These are phyloP conservation scores for Polypterus senegalus DNA, from an alignment of 2,113 vertebrate species.

Conservation along the genomic window DNA sequence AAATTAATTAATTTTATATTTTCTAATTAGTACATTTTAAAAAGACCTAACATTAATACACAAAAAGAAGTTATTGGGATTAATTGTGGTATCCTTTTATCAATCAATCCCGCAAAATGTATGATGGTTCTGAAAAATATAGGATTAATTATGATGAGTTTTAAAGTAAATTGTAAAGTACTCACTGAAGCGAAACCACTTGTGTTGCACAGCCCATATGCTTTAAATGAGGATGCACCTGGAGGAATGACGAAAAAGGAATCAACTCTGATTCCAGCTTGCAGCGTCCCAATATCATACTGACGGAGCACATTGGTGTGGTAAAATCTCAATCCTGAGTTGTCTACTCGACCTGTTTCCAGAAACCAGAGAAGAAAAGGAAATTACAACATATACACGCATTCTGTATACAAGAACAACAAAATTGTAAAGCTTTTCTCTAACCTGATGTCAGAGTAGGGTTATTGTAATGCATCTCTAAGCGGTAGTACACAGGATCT, in stretches of 20 bases:
- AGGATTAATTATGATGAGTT: too few relatives aligned
- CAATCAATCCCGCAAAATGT: too few relatives aligned
- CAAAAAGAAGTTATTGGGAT: too few relatives aligned
- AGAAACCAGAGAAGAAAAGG: background rate
- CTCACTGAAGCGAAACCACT: conserved; percentile 49
- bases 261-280: conserved; percentile 34
- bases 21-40: too few relatives aligned
- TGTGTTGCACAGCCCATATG: conserved; percentile 55
- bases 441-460: conserved; percentile 38
- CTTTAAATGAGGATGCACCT: conserved; percentile 41
- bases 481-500: conserved; percentile 34
- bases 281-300: conserved; percentile 48
- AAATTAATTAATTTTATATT: too few relatives aligned
- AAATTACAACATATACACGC: background rate
- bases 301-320: conserved; percentile 40
- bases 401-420: background rate
- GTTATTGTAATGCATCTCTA: conserved; percentile 74
- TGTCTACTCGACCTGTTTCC: conserved; percentile 44
- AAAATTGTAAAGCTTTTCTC: background rate
- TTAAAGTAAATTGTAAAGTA: background rate
- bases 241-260: conserved; percentile 53
- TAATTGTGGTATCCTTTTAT: too few relatives aligned
- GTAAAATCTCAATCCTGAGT: conserved; percentile 52
- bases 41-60: too few relatives aligned
- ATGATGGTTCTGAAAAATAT: too few relatives aligned